These are phyloP conservation scores for Enteromius anoplus DNA, from an alignment of 2,797 vertebrate genomes.

Conservation along the genomic window DNA sequence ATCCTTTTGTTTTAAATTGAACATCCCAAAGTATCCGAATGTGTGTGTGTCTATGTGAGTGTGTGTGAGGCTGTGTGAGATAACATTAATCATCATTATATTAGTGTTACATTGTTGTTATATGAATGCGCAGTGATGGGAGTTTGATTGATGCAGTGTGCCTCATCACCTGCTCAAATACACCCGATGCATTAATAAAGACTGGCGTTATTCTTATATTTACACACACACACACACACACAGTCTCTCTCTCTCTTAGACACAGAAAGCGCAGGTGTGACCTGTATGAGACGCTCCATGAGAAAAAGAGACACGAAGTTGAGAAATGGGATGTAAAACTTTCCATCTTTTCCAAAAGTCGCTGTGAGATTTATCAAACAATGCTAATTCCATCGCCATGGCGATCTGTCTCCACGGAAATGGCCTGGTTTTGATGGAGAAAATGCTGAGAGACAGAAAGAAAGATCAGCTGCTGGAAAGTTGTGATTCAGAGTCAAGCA, in stretches of 20 bases:
- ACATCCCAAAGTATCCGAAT: not conserved
- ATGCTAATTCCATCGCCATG: constrained; percentile 42
- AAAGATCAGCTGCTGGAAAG: constrained; percentile 5
- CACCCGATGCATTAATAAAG: constrained; percentile 19
- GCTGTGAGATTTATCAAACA: constrained; percentile 45
- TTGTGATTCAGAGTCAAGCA: constrained; percentile 5
- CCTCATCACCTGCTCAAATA: constrained; percentile 15
- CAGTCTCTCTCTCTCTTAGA: not conserved
- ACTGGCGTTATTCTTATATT: not conserved
- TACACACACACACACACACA: not conserved
- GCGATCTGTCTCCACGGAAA: constrained; percentile 47
- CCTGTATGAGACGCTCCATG: not conserved
- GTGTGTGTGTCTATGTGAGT: not conserved
- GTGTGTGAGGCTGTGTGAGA: not conserved
- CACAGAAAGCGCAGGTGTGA: constrained; percentile 1
- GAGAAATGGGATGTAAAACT: not conserved
- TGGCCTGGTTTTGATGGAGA: constrained; percentile 25
- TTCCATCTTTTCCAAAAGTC: not conserved
- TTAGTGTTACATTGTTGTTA: constrained; percentile 16
- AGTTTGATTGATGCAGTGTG: constrained; percentile 4
- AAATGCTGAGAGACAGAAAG: not conserved
- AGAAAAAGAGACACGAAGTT: not conserved
- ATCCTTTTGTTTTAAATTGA: not conserved
- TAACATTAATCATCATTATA: constrained; percentile 2
- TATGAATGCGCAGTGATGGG: constrained; percentile 14